A percentile compares a stretch with the other conserved stretches of the same genome.
Conservation (phyloP, 1,140 invertebrate genomes). For the Gryon sp. region DNA sequence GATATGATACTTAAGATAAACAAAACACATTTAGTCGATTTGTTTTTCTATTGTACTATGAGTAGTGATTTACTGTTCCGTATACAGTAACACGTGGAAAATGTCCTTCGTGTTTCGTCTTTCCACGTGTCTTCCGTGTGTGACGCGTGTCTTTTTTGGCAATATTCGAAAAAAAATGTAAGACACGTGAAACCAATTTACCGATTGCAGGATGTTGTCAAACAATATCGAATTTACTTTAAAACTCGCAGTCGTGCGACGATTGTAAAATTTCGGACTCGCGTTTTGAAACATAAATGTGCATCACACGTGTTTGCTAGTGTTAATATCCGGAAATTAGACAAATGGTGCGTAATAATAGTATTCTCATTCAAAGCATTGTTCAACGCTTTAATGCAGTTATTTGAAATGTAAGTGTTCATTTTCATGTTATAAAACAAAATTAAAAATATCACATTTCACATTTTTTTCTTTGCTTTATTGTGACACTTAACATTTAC, state of each 20-base stretch:
- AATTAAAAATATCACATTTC: too few relatives aligned
- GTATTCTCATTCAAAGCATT: not conserved
- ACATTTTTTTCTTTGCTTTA: too few relatives aligned
- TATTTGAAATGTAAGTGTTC: too few relatives aligned
- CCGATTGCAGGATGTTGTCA: not conserved
- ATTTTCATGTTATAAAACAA: too few relatives aligned
- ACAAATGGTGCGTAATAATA: too few relatives aligned
- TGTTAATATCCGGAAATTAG: not conserved
- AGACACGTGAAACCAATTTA: too few relatives aligned
- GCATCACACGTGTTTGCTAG: not conserved
- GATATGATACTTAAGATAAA: not conserved
- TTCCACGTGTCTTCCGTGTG: slow-evolving; percentile 3
- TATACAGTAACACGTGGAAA: not conserved
- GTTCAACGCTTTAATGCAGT: not conserved
- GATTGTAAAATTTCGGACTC: not conserved
- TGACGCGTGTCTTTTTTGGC: not conserved
- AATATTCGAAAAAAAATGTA: not conserved
- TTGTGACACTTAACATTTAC: too few relatives aligned
- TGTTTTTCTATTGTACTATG: not conserved
- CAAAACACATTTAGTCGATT: not conserved
- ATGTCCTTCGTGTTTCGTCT: not conserved
- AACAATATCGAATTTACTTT: not conserved
- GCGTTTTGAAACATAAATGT: not conserved
- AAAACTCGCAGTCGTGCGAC: not conserved
- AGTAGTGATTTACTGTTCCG: not conserved